phyloP scores from a whole-genome alignment of 23 tunicate species.

The Trididemnum nubilum region DNA sequence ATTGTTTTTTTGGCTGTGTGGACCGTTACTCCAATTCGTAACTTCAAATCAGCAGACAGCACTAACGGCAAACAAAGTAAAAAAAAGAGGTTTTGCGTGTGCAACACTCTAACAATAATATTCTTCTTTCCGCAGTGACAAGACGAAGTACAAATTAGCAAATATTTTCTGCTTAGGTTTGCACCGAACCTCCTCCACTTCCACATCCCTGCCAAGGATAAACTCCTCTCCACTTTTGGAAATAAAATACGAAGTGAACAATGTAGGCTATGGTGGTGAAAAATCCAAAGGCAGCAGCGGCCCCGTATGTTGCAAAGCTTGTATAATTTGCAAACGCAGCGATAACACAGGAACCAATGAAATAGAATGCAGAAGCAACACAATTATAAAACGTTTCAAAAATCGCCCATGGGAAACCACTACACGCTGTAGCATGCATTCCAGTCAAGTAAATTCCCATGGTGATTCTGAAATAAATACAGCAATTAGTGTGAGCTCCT shows the following conservation, averaged over 20 bases:
- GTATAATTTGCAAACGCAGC: constrained; percentile 14
- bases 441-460: constrained; percentile 52
- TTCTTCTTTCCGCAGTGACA: no score
- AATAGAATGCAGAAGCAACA: constrained; percentile 52
- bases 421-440: constrained; percentile 35
- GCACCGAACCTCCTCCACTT: neutral
- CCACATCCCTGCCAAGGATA: constrained; percentile 26
- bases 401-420: constrained; percentile 74
- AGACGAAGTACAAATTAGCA: no score
- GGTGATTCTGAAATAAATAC: constrained; percentile 61
- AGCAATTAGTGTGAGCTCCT: no score
- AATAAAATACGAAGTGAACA: constrained; percentile 42
- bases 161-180: no score
- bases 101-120: no score
- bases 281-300: constrained; percentile 60
- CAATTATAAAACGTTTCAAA: constrained; percentile 54
- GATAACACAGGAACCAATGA: constrained; percentile 62
- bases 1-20: no score
- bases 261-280: constrained; percentile 60
- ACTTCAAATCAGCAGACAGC: no score
- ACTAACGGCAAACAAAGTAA: no score
- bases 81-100: no score
- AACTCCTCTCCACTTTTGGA: constrained; percentile 61
- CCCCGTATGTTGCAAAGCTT: neutral
- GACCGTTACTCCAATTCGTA: no score